Evolutionary conservation across 2,113 vertebrate genomes (phyloP), one percentile per base, ranked within the genome.

Genomic region (Sorex araneus): DNA sequence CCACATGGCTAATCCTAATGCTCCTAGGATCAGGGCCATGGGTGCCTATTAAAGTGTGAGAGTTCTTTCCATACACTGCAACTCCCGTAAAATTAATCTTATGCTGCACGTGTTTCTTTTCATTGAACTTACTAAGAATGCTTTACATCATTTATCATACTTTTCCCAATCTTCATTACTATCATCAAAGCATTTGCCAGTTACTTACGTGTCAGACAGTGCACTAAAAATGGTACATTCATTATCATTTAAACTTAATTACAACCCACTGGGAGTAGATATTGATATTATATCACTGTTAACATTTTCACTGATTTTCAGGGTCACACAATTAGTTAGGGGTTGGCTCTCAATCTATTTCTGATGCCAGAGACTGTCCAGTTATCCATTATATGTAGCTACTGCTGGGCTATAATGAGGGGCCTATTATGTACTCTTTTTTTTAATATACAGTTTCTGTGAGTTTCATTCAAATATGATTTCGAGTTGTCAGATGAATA

Each of bases 171-270:
- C 54, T 43, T 89, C 25, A 80, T 87, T 27, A 10, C 79, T n/a
- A 75, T 34, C 25, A 63, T 82, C 6, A 75, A 76, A 93, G 80
- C 88, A 47, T 66, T 83, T 87, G 50, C 70, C n/a, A 89, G 7
- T 91, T 85, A 64, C 19, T 50, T 69, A 28, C 16, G 40, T 75
- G 43, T 15, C 86, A 32, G 81, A 30, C 12, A 63, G 19, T 63
- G 9, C 16, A 43, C 25, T 34, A 25, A 77, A 82, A 93, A 36
- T 70, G 6, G 43, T 67, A 27, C 25, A 19, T 75, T 54, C 27
- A 30, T 83, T 64, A 82, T 73, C 76, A 63, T 79, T 87, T 85
- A 90, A 81, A 90, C 85, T 63, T 90, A 75, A 85, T 40, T 75
- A 60, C 23, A 84, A 43, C 79, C 81, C 64, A 10, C 40, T 69